A percentile compares a stretch with the other conserved stretches of the same genome.
These are phyloP conservation scores for Antheraea pernyi DNA, from an alignment of 1,140 invertebrate genomes.

Conservation along the genomic window DNA sequence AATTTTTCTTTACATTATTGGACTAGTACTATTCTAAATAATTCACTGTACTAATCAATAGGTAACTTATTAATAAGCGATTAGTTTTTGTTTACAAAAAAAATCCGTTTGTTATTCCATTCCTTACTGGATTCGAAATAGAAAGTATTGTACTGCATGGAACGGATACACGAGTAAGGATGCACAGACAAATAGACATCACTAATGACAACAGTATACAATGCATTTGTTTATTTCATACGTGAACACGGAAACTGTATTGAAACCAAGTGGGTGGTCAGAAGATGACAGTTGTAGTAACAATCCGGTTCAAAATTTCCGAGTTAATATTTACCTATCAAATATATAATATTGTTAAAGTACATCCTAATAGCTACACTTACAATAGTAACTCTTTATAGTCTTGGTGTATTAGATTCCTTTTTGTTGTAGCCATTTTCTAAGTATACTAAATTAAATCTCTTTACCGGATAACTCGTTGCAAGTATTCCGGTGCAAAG, in stretches of 20 bases:
- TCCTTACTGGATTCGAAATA: background rate
- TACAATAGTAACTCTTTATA: no score
- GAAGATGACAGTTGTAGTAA: background rate
- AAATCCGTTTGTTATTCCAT: background rate
- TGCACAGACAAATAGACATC: constrained; percentile 54
- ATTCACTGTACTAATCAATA: background rate
- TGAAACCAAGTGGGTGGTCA: constrained; percentile 50
- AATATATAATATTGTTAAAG: background rate
- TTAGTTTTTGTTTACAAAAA: constrained; percentile 3
- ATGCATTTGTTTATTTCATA: constrained; percentile 71
- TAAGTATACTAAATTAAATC: background rate
- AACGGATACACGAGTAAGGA: constrained; percentile 56
- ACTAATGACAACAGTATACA: constrained; percentile 72
- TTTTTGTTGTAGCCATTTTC: background rate
- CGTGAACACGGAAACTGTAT: constrained; percentile 38
- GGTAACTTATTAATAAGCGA: background rate
- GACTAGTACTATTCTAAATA: no score
- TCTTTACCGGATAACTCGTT: background rate
- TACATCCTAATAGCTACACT: no score
- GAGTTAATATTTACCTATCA: background rate
- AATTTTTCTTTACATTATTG: no score
- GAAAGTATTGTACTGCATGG: constrained; percentile 8
- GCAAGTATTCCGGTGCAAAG: background rate
- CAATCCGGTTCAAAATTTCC: background rate
- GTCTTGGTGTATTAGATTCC: no score